Evolutionary conservation across 2,888 invertebrate genomes (phyloP), one percentile per base, ranked within the genome.

Genomic region (Euclidia mi): DNA sequence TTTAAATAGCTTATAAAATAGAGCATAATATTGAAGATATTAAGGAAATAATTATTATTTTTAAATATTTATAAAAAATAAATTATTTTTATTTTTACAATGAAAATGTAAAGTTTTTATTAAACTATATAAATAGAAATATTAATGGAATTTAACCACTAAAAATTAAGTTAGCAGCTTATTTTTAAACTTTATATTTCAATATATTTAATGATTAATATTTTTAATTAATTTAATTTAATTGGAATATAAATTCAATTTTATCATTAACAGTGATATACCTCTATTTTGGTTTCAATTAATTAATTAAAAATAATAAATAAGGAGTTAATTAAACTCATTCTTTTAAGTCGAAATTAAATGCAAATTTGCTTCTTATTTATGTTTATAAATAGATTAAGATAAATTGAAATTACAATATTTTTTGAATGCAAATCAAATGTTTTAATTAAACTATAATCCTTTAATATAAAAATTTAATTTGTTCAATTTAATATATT

Each of bases 201-300:
- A 78, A 2, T 32, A 9, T 1, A n/a, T 29, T 29, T 3, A 25
- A 25, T 25, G 7, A 25, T 25, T 7, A 25, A 25, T 25, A 25
- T 25, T 25, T 25, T 25, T 25, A 25, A 25, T 25, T 25, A 25
- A 25, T 42, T 28, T 12, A 6, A 25, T 68, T 85, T 84, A 95
- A 95, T 95, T 95, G 95, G 95, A 95, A 91, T 76, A 42, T 0
- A 37, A 49, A 85, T 91, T 95, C 95, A 95, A 82, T 95, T 62
- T 65, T 95, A 95, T 95, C 94, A 96, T 96, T 96, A 96, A 96
- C 95, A 96, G 94, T 95, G 94, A 95, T 95, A 95, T 90, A 95
- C 96, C 95, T 95, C 95, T 95, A 25, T 59, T 88, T 95, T 95
- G 94, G 95, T 92, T 95, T 95, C 91, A 94, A 94, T 94, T 92